A percentile compares a stretch with the other conserved stretches of the same genome.
phyloP scores from a whole-genome alignment of 2,113 vertebrate genomes.

The Poeciliopsis occidentalis region DNA sequence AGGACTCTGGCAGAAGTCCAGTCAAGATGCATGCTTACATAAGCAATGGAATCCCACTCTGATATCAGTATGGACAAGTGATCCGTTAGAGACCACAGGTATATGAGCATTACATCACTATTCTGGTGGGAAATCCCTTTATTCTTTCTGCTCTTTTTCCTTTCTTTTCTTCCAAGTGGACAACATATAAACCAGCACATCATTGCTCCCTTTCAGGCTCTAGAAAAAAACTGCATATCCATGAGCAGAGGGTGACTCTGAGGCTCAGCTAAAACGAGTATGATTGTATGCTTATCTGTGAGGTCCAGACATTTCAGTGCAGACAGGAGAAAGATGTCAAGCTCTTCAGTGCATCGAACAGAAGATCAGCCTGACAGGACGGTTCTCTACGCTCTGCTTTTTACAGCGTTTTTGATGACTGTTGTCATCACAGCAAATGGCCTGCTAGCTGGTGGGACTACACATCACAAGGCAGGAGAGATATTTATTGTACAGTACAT shows the following conservation, averaged over 20 bases:
- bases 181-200: not conserved
- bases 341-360: not conserved
- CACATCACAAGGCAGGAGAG: no score
- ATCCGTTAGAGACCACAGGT: not conserved
- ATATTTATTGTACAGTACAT: no score
- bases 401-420: not conserved
- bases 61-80: not conserved
- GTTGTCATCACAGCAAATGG: not conserved
- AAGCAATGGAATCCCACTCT: no score
- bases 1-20: no score
- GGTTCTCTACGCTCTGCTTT: not conserved
- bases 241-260: not conserved
- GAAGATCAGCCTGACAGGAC: not conserved
- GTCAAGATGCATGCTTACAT: no score
- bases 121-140: not conserved
- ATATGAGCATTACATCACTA: not conserved
- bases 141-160: not conserved
- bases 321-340: not conserved
- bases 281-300: not conserved
- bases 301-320: not conserved
- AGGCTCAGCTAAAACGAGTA: not conserved
- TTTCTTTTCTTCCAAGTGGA: not conserved
- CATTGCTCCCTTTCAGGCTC: no score
- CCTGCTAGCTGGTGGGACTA: no score
- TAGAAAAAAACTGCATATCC: no score